Base-by-base conservation (phyloP, 2,888 invertebrate genomes). In the Prenolepis imparis region DNA sequence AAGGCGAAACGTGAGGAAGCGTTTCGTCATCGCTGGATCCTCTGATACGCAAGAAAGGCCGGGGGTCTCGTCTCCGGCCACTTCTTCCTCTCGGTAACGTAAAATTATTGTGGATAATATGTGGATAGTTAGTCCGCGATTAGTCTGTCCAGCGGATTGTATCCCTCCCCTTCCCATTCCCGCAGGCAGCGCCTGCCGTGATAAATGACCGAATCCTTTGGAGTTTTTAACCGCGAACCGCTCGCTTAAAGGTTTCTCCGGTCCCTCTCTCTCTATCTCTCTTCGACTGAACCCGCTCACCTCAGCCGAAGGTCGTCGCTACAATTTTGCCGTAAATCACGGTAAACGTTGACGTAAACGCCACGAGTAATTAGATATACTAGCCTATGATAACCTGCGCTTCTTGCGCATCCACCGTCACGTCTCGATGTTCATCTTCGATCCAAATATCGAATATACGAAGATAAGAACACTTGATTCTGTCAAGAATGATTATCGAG, bases 301-400 rank as follows among this genome's bases (percentile, higher is more conserved):
- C 74, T 80, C 67, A 82, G 85, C 84, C 89, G 93, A 94, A 94
- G 94, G 94, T 94, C 93, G 92, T 88, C 89, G 92, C 91, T 88
- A 93, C 94, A 94, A 94, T 94, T 94, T 94, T 89, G 92, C 89
- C 92, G 93, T 94, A 94, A 94, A 94, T 94, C 94, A 94, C 90
- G 86, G 93, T 92, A 93, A 94, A 94, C 91, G 93, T 94, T 94
- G 94, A 94, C 94, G 94, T 94, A 93, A 94, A 94, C 93, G 92
- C 92, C 92, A 91, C 67, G 90, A 92, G 92, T 94, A 94, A 94
- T 94, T 94, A 94, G 94, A 94, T 94, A 94, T 92, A 93, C 94
- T 94, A 93, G 93, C 92, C 90, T 86, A 88, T 87, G 90, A 90
- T 90, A 88, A 90, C 86, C 87, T 85, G 90, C 85, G 90, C 89